Evolutionary conservation across 2,797 vertebrate species (phyloP), one percentile per base, ranked within the genome.

Genomic region (Varecia variegata): DNA sequence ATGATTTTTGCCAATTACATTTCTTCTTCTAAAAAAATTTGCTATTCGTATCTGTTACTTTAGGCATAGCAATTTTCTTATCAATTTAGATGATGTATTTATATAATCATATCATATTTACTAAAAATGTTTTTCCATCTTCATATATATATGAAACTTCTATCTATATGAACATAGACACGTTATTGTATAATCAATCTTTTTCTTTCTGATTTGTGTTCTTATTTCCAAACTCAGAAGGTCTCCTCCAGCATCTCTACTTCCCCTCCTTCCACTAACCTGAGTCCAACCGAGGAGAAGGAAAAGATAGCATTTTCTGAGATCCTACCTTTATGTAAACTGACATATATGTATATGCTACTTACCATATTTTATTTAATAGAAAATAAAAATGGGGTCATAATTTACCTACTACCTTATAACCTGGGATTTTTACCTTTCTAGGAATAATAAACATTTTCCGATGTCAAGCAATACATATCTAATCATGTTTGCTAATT

Each of bases 31-130:
- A 56, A 56, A 43, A 96, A 79, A 82, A 90, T 21, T 88, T 73
- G 40, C 21, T 94, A 70, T 77, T 73, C 23, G 56, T 62, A 87
- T 80, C 65, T 43, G 25, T 79, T 95, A 38, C 83, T 77, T 90
- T 81, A 92, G 88, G 38, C n/a, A 79, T 71, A 50, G 54, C 15
- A 30, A 73, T 92, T 73, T 97, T 87, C 56, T 90, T 79, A 83
- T 86, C 35, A 76, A 58, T 83, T 93, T 93, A 76, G 96, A 87
- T 84, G 70, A 86, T 80, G 15, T 81, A 73, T 95, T 97, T 94
- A 82, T 85, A 88, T 83, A 95, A 86, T 76, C 27, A 60, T 52
- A 15, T 70, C 45, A 52, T 80, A 93, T 94, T 95, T 97, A 77
- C 85, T 88, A 47, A 83, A 93, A 95, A 82, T 65, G 50, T 81